Evolutionary conservation across 2,888 invertebrate genomes (phyloP).

Genomic region (Lycia hirtaria): DNA sequence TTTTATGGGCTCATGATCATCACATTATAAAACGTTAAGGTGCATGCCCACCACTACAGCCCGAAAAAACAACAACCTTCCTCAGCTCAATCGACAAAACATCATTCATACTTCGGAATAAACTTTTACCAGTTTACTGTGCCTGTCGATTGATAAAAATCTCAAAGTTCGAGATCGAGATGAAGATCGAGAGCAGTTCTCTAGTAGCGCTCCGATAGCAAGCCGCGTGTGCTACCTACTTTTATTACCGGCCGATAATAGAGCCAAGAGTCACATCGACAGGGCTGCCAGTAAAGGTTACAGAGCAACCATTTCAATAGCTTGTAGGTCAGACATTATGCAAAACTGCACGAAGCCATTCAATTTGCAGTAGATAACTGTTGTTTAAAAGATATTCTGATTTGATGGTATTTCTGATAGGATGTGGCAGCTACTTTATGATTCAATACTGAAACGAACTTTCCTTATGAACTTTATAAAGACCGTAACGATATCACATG

Average conservation of each 20-base stretch:
- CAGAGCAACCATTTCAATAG: constrained; percentile 41
- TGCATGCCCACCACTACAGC: no score
- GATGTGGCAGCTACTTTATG: neutral
- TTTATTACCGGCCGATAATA: constrained; percentile 68
- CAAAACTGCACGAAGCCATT: constrained; percentile 35
- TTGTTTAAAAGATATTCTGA: constrained; percentile 26
- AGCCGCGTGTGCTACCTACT: constrained; percentile 63
- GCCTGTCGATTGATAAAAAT: neutral
- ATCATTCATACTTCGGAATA: neutral
- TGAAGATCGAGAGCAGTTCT: neutral
- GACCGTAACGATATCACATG: neutral
- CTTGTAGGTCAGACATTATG: constrained; percentile 41
- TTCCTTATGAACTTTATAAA: neutral
- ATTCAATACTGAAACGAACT: neutral
- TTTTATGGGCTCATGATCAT: no score
- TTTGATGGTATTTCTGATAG: constrained; percentile 6
- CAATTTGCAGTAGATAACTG: constrained; percentile 36
- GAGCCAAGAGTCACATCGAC: constrained; percentile 57
- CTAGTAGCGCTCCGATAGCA: constrained; percentile 38
- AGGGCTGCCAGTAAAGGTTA: constrained; percentile 51
- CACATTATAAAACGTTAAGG: no score
- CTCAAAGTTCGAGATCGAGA: neutral
- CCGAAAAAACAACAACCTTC: no score
- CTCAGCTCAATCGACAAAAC: no score
- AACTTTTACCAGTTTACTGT: neutral